phyloP scores from a whole-genome alignment of 2,113 vertebrate species.

The Phainopepla nitens region DNA sequence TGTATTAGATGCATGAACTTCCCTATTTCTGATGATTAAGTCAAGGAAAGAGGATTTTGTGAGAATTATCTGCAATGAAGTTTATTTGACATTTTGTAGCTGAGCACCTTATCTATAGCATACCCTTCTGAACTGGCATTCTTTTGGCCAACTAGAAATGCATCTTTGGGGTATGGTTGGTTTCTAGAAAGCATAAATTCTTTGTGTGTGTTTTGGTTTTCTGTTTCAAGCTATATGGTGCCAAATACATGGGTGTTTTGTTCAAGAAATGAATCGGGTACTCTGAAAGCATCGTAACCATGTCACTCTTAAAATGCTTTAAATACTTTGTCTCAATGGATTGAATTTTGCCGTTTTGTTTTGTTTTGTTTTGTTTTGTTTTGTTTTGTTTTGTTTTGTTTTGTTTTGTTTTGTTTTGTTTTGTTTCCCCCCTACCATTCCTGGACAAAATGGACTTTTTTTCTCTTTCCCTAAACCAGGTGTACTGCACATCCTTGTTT shows the following conservation, averaged over 20 bases:
- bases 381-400: background rate
- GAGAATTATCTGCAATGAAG: background rate
- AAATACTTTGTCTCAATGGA: background rate
- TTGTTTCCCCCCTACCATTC: accelerated
- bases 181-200: background rate
- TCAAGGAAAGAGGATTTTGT: background rate
- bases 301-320: background rate
- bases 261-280: background rate
- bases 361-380: background rate
- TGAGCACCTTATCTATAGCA: background rate
- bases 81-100: background rate
- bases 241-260: background rate
- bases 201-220: background rate
- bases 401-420: background rate
- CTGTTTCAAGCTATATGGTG: background rate
- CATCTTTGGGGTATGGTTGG: background rate
- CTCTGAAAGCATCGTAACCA: background rate
- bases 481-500: background rate
- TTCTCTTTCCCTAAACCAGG: background rate
- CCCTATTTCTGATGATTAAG: background rate
- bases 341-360: background rate
- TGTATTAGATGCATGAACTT: background rate
- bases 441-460: background rate
- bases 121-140: background rate
- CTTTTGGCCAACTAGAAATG: background rate